Percentiles rank a stretch among this genome's conserved stretches.
Conservation (phyloP, 2,113 vertebrate species). For the Stictonetta naevosa region DNA sequence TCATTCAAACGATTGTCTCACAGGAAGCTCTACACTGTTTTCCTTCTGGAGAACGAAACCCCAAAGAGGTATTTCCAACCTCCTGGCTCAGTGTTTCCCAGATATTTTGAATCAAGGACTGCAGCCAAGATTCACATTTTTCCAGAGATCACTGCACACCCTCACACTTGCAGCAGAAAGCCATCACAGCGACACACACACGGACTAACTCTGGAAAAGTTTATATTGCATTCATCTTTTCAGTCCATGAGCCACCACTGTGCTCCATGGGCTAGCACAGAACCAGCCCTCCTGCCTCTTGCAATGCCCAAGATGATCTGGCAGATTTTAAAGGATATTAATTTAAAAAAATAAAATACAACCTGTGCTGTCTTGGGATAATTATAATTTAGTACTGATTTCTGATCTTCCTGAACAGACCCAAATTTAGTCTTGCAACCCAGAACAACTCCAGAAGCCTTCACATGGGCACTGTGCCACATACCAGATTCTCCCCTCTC, state of each 20-base stretch:
- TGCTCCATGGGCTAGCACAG: not conserved
- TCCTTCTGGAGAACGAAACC: slow-evolving; percentile 5
- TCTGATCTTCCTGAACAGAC: not conserved
- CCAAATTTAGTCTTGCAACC: not conserved
- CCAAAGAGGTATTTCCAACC: slow-evolving; percentile 19
- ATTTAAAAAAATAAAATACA: too few relatives aligned
- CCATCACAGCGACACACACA: not conserved
- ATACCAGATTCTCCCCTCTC: not conserved
- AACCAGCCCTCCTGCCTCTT: accelerated
- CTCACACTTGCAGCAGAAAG: not conserved
- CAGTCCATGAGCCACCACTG: not conserved
- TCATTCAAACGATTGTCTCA: not conserved
- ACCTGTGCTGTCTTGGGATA: not conserved
- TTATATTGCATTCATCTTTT: not conserved
- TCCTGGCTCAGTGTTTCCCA: not conserved
- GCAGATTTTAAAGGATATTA: not conserved
- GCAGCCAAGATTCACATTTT: slow-evolving; percentile 46
- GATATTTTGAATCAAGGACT: not conserved
- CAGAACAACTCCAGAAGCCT: not conserved
- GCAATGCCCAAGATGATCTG: not conserved
- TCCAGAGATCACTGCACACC: not conserved
- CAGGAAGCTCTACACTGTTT: not conserved
- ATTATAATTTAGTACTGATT: not conserved
- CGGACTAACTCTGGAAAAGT: not conserved
- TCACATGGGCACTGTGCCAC: not conserved